Conservation (phyloP, 2,113 vertebrate species). For the Rhegmatorhina hoffmannsi region DNA sequence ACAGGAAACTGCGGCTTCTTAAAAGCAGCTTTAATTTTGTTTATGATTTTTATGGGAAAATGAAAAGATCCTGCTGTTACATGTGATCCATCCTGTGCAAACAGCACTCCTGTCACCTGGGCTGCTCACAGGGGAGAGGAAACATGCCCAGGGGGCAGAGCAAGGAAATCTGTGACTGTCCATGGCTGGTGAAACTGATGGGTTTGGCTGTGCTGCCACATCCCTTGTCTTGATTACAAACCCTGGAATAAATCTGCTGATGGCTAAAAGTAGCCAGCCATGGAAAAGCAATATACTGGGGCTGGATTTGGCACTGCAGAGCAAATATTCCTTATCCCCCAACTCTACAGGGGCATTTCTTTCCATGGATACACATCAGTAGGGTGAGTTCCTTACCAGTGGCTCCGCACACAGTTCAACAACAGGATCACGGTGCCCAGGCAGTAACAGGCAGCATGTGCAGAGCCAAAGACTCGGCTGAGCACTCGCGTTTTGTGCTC, state of each 20-base stretch:
- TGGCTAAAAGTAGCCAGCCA: background rate
- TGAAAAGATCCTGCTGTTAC: background rate
- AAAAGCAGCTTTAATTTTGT: background rate
- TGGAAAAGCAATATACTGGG: accelerated
- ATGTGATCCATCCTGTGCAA: background rate
- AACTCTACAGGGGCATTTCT: background rate
- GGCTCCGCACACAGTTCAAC: slow-evolving; percentile 86
- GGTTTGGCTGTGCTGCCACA: background rate
- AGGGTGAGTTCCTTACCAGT: slow-evolving; percentile 81
- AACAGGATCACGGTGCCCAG: slow-evolving; percentile 82
- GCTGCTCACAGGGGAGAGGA: background rate
- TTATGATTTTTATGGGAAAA: background rate
- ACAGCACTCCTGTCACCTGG: background rate
- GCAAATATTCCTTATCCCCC: background rate
- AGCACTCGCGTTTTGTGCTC: slow-evolving; percentile 84
- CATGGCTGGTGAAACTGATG: accelerated
- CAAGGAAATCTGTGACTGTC: background rate
- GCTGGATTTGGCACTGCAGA: background rate
- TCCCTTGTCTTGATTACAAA: background rate
- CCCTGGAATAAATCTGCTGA: background rate
- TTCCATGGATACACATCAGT: accelerated
- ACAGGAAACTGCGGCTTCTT: background rate
- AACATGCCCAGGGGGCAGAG: background rate
- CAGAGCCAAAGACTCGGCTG: slow-evolving; percentile 81
- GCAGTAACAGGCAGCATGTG: slow-evolving; percentile 83